phyloP scores from a whole-genome alignment of 2,888 invertebrate species.

The Strigamia transsilvanica region DNA sequence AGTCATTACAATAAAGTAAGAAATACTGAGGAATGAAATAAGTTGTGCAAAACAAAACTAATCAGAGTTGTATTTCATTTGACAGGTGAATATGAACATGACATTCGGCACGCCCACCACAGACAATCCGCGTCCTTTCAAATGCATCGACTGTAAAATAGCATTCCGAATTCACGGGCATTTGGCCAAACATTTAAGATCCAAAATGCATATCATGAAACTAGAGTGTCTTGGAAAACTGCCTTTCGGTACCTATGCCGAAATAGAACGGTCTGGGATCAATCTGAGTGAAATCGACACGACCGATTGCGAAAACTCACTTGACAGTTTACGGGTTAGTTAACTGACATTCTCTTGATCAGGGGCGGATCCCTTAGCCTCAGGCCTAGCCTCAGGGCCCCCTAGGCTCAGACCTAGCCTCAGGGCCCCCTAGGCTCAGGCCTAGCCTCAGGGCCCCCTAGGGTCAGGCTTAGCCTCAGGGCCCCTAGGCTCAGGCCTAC shows the following conservation, averaged over 20 bases:
- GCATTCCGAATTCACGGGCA: conserved; percentile 95
- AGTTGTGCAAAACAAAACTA: too few species aligned
- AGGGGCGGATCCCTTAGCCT: too few species aligned
- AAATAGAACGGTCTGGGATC: conserved; percentile 88
- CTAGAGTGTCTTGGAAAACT: conserved; percentile 82
- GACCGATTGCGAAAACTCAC: conserved; percentile 92
- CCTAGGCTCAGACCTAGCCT: too few species aligned
- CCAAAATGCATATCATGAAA: conserved; percentile 94
- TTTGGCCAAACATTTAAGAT: conserved; percentile 93
- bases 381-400: too few species aligned
- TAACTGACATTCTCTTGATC: too few species aligned
- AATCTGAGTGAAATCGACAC: conserved; percentile 95
- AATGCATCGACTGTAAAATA: conserved; percentile 94
- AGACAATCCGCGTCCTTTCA: conserved; percentile 93
- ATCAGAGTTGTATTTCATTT: background rate
- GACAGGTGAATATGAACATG: conserved; percentile 77
- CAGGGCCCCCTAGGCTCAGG: too few species aligned
- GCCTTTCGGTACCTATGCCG: conserved; percentile 92
- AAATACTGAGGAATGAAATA: background rate
- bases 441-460: too few species aligned
- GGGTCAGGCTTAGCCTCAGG: too few species aligned
- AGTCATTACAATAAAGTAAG: conserved; percentile 88
- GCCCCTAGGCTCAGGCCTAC: too few species aligned
- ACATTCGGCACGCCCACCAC: conserved; percentile 80
- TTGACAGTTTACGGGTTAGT: conserved; percentile 80